Evolutionary conservation across 2,797 vertebrate species (phyloP), one percentile per base, ranked within the genome.

Genomic region (Danio kyathit): DNA sequence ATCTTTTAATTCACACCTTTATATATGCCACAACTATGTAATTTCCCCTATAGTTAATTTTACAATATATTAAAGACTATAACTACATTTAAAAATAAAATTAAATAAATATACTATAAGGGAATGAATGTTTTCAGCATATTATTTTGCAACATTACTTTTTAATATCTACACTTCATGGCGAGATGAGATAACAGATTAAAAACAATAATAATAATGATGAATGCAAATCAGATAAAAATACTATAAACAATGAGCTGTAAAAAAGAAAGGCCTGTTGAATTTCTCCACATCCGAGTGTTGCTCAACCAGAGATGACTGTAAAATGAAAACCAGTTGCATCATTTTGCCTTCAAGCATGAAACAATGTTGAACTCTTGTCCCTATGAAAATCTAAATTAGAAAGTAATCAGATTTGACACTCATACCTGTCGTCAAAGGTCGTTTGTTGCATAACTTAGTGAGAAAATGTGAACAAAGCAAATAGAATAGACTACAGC

Each of bases 251-350:
- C 54, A 70, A 51, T 60, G 29, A 49, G 43, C 49, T 54, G 41
- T 51, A 16, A 69, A 61, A 29, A 19, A 17, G 19, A 80, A 80
- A 80, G 69, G 67, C 77, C 67, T 79, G 56, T 54, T 72, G 40
- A 38, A 80, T 56, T 44, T 70, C 19, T 78, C 54, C 11, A 72
- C 10, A 21, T 63, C 65, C 5, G 49, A 44, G 19, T 64, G 77
- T 73, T 64, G 69, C 59, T 63, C 67, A 63, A 21, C 17, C n/a
- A 72, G 14, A 72, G 49, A 72, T 6, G 10, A 12, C 40, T 63
- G 19, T 54, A 44, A 40, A 65, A 63, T 44, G 5, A 63, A 79
- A 72, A 63, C 38, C 13, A 29, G 40, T 64, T 72, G 60, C 77
- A 79, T 80, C 14, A 73, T 46, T 60, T 64, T 16, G 40, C 57